A percentile compares a stretch with the other conserved stretches of the same genome.
Evolutionary conservation across 2,113 vertebrate species (phyloP).

Genomic region (Oceanites oceanicus): DNA sequence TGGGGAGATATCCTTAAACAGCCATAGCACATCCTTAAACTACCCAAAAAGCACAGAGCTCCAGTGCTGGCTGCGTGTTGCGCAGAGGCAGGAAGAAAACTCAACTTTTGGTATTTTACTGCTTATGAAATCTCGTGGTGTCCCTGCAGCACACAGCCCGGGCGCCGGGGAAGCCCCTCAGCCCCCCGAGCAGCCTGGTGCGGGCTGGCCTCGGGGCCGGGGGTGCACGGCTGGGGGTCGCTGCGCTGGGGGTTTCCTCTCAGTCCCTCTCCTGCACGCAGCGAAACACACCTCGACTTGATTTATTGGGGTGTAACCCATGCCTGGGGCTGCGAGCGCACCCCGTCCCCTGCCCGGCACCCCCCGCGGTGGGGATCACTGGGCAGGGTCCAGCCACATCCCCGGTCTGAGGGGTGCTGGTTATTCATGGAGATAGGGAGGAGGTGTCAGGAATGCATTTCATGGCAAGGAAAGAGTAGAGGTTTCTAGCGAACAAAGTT

Average conservation of each 20-base stretch:
- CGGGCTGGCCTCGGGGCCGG: neutral
- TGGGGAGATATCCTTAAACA: neutral
- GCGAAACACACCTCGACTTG: neutral
- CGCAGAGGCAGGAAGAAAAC: neutral
- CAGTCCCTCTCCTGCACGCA: neutral
- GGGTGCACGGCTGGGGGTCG: rapidly evolving
- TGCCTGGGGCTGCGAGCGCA: rapidly evolving
- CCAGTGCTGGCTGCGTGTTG: neutral
- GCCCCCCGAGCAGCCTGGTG: neutral
- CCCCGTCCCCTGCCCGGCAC: neutral
- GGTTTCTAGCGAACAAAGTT: neutral
- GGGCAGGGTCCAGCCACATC: neutral
- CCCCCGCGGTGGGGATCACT: neutral
- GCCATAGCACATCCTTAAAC: neutral
- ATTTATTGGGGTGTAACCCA: neutral
- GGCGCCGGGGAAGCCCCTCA: rapidly evolving
- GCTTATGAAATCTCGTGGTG: neutral
- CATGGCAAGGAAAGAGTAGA: neutral
- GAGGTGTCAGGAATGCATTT: neutral
- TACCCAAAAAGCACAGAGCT: neutral
- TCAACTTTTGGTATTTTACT: neutral
- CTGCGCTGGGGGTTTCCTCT: neutral
- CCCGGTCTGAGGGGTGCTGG: neutral
- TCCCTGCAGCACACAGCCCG: neutral
- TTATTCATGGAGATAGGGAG: neutral